Evolutionary conservation across 2,888 invertebrate genomes (phyloP).

Genomic region (Diaperis boleti): DNA sequence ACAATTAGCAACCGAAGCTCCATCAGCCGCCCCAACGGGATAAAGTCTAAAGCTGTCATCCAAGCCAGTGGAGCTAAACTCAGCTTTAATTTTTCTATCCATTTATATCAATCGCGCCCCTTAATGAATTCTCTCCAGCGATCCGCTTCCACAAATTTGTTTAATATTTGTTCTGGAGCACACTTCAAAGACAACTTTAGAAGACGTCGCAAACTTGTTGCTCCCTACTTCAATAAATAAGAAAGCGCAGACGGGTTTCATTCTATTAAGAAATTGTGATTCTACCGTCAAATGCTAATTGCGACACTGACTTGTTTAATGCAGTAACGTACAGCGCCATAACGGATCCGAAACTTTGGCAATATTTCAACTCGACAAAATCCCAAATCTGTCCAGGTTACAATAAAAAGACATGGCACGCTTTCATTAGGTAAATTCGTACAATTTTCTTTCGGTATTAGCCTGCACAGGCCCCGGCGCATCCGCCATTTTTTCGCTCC

Average conservation of each 20-base stretch:
- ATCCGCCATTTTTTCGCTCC: constrained; percentile 1
- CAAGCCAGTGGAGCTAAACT: too few relatives aligned
- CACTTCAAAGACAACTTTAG: constrained; percentile 4
- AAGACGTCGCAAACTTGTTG: background rate
- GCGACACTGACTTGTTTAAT: too few relatives aligned
- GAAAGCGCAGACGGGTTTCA: background rate
- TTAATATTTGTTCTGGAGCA: constrained; percentile 1
- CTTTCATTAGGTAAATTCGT: background rate
- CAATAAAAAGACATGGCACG: background rate
- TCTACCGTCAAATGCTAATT: background rate
- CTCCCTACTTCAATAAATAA: background rate
- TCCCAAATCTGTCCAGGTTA: constrained; percentile 13
- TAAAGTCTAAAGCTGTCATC: too few relatives aligned
- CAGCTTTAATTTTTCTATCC: background rate
- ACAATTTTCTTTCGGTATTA: constrained; percentile 1
- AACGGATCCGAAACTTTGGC: too few relatives aligned
- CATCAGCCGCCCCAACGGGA: too few relatives aligned
- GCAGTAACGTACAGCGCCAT: too few relatives aligned
- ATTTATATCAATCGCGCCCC: background rate
- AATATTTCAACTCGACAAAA: background rate
- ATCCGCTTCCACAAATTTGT: background rate
- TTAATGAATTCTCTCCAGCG: background rate
- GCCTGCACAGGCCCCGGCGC: background rate
- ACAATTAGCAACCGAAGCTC: too few relatives aligned
- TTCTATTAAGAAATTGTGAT: background rate